Base-by-base conservation (phyloP, 2,888 invertebrate genomes). In the Sinelater perroti region DNA sequence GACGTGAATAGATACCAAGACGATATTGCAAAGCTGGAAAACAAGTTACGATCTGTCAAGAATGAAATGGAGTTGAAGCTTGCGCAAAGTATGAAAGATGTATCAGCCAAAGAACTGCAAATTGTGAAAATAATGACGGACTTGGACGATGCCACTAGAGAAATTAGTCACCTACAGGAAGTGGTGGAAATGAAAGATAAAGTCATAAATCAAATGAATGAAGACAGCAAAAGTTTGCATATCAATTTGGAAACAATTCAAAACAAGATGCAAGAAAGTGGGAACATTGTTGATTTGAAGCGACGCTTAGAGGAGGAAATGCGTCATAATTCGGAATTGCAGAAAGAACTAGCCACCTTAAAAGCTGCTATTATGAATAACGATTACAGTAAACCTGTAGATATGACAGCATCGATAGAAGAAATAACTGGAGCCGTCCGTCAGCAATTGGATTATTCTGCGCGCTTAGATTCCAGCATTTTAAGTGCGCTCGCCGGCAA, bases 391-490 rank as follows among this genome's bases (percentile, higher is more conserved):
- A 78, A 4, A 75, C 35, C 59, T 3, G 66, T 67, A 11, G 69
- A 66, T 49, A 75, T 60, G 60, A 30, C 56, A 8, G 36, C 46
- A 6, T 81, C 81, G 0, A 76, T 83, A 1, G 83, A 83, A 56
- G 83, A 83, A 65, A 81, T 84, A 14, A 78, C 82, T 1, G 80
- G 80, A 30, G 79, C 82, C 74, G 80, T 87, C 2, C 82, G 83
- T 38, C 79, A 82, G 57, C 85, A 87, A 66, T 67, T 87, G 1
- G 82, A 86, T 70, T 81, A 83, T 58, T 86, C 87, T 0, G 85
- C 82, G 0, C 81, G 81, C 61, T 72, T 87, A 16, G 87, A 87
- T 67, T 81, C 82, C 2, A 83, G 82, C 62, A 82, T 86, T 26
- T 72, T 85, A 18, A 82, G 79, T 47, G 86, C 83, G 0, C 81